phyloP scores from a whole-genome alignment of 2,797 vertebrate species.

The Smutsia gigantea region DNA sequence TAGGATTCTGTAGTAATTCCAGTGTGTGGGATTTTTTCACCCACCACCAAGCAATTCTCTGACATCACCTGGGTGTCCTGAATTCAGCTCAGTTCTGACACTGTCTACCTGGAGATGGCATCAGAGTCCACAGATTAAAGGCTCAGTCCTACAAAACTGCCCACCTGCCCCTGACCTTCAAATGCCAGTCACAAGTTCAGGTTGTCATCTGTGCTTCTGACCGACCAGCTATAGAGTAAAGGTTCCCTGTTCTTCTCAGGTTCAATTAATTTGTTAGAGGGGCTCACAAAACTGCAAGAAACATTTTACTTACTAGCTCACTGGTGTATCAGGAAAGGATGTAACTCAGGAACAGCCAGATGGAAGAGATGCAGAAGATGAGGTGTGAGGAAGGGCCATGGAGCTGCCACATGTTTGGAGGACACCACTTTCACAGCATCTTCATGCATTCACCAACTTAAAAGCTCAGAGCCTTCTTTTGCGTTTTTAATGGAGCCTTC shows the following conservation, averaged over 20 bases:
- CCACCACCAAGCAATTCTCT: background rate
- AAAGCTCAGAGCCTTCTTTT: background rate
- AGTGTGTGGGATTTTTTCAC: background rate
- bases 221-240: background rate
- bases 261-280: background rate
- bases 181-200: background rate
- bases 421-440: accelerated
- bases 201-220: background rate
- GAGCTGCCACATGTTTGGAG: background rate
- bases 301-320: background rate
- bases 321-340: background rate
- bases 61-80: background rate
- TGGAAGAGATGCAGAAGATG: background rate
- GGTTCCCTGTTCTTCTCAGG: background rate
- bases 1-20: background rate
- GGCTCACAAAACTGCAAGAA: background rate
- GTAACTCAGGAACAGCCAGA: background rate
- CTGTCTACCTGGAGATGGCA: background rate
- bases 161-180: too few relatives aligned
- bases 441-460: background rate
- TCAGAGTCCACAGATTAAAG: background rate
- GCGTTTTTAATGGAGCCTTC: background rate
- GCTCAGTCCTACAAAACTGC: background rate
- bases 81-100: background rate
- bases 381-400: background rate